A percentile compares a stretch with the other conserved stretches of the same genome.
phyloP scores from a whole-genome alignment of 2,797 vertebrate genomes.

The Amniataba percoides region DNA sequence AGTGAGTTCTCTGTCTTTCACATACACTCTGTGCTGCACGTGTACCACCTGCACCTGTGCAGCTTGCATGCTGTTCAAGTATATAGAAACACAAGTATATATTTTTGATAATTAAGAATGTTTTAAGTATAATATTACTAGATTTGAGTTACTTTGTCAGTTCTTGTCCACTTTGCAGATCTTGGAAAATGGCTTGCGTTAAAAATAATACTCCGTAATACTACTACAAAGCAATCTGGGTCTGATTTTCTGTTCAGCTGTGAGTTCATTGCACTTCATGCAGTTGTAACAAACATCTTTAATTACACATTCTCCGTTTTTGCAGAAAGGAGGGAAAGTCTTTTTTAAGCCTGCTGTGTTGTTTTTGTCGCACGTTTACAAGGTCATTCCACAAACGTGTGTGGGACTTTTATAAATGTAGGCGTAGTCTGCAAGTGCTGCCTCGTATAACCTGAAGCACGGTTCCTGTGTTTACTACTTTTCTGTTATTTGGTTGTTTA shows the following conservation, averaged over 20 bases:
- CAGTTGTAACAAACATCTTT: not conserved
- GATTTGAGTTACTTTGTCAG: no score
- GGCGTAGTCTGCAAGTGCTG: not conserved
- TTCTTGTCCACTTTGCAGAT: not conserved
- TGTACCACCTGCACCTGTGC: conserved; percentile 1
- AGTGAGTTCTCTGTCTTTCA: not conserved
- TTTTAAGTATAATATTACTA: no score
- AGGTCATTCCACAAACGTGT: not conserved
- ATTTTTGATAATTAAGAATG: no score
- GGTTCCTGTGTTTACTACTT: not conserved
- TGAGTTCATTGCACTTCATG: not conserved
- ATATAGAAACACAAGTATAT: no score
- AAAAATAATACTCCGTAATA: no score
- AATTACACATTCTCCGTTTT: not conserved
- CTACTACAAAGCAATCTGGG: not conserved
- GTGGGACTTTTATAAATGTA: not conserved
- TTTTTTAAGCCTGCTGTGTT: not conserved
- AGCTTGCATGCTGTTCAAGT: not conserved
- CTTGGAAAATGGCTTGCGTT: not conserved
- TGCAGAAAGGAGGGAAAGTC: not conserved
- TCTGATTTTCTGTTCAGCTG: not conserved
- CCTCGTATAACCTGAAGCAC: not conserved
- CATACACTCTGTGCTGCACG: not conserved
- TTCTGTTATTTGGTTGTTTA: not conserved
- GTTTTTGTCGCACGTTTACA: not conserved